Evolutionary conservation across 2,888 invertebrate species (phyloP).

Genomic region (Chymomyza procnemis): DNA sequence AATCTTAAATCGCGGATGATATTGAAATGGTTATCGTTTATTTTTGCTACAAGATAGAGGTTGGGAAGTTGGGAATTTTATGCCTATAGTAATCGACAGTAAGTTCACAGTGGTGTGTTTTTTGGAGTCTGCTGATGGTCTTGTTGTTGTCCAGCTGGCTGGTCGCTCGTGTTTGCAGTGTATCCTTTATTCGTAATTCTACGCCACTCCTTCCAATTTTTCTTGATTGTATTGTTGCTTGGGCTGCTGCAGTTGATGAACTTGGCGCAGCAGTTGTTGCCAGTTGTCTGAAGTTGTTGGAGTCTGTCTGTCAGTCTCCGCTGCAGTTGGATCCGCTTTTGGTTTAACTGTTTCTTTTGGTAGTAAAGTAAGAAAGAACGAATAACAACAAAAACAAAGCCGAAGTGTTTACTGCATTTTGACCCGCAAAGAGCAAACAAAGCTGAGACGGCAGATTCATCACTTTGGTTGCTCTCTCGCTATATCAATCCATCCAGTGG

Average conservation of each 20-base stretch:
- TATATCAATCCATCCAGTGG: not conserved
- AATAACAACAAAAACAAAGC: slow-evolving; percentile 32
- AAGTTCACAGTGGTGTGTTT: no score
- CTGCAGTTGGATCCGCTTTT: slow-evolving; percentile 40
- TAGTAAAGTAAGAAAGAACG: slow-evolving; percentile 21
- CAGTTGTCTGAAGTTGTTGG: slow-evolving; percentile 33
- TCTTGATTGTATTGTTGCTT: not conserved
- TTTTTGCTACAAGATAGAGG: no score
- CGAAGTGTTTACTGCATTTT: slow-evolving; percentile 63
- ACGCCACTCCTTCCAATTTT: no score
- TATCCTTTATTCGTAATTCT: not conserved
- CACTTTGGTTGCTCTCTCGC: not conserved
- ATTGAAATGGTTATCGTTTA: no score
- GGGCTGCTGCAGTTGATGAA: slow-evolving; percentile 51
- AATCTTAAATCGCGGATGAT: no score
- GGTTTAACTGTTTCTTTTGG: slow-evolving; percentile 55
- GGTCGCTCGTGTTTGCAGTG: no score
- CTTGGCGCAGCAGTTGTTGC: slow-evolving; percentile 45
- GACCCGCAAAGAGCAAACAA: slow-evolving; percentile 42
- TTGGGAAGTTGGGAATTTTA: no score
- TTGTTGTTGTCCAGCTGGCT: no score
- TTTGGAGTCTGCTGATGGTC: no score
- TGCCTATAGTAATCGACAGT: no score
- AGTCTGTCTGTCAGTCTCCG: slow-evolving; percentile 5
- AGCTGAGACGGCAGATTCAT: slow-evolving; percentile 28